Conservation (phyloP, 2,888 invertebrate species). For the Tigriopus californicus region DNA sequence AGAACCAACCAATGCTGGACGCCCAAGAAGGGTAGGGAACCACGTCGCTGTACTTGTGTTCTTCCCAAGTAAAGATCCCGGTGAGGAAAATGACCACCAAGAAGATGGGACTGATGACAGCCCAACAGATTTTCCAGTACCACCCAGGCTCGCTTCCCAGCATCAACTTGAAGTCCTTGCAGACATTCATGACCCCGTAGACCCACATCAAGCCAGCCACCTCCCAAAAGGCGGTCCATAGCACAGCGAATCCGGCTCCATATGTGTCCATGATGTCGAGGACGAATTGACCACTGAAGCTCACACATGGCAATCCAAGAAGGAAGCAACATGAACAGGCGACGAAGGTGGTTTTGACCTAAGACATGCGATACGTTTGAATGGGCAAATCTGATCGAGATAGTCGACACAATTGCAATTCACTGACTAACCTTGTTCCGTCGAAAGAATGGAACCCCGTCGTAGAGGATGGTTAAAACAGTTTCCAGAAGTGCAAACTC, state of each 20-base stretch:
- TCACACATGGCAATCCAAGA: slow-evolving; percentile 19
- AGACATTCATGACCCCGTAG: slow-evolving; percentile 36
- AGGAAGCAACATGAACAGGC: slow-evolving; percentile 22
- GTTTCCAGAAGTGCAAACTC: slow-evolving; percentile 49
- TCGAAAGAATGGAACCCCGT: slow-evolving; percentile 28
- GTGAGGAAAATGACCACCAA: slow-evolving; percentile 24
- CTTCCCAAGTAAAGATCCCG: slow-evolving; percentile 19
- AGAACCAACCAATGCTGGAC: slow-evolving; percentile 21
- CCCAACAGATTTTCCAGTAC: slow-evolving; percentile 32
- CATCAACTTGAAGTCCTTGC: slow-evolving; percentile 26
- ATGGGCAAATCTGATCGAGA: no score
- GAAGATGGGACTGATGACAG: slow-evolving; percentile 27
- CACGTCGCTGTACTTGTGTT: slow-evolving; percentile 18
- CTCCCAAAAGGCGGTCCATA: slow-evolving; percentile 47
- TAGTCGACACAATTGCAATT: no score
- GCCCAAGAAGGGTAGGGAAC: slow-evolving; percentile 23
- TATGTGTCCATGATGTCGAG: slow-evolving; percentile 18
- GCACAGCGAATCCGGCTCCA: slow-evolving; percentile 16
- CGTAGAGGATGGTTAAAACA: slow-evolving; percentile 46
- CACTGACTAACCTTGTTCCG: slow-evolving; percentile 22
- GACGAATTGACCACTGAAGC: slow-evolving; percentile 17
- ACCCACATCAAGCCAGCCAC: slow-evolving; percentile 50
- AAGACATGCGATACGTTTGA: no score
- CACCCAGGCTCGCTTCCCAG: slow-evolving; percentile 23
- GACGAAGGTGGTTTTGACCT: slow-evolving; percentile 19